These are phyloP conservation scores for Sepiola atlantica DNA, from an alignment of 2,888 invertebrate species.

Conservation along the genomic window DNA sequence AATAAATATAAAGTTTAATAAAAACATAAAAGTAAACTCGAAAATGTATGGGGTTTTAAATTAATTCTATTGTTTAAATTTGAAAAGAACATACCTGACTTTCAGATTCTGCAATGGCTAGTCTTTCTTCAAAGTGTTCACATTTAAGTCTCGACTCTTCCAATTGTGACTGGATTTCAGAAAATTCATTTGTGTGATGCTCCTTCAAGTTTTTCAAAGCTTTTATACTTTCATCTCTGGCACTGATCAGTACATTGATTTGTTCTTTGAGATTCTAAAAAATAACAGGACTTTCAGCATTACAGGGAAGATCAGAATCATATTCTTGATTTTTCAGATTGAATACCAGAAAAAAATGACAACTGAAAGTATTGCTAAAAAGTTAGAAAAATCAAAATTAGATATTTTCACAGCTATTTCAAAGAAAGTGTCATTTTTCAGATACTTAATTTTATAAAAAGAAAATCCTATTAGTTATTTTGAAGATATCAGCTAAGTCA, in stretches of 20 bases:
- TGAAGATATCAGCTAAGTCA: too few relatives aligned
- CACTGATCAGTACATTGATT: slow-evolving; percentile 60
- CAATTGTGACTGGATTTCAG: slow-evolving; percentile 18
- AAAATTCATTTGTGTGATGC: neutral
- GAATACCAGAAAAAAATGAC: neutral
- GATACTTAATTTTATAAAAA: too few relatives aligned
- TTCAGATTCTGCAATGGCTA: neutral
- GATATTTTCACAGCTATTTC: neutral
- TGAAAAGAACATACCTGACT: neutral
- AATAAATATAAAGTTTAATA: neutral
- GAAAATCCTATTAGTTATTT: too few relatives aligned
- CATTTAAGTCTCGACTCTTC: slow-evolving; percentile 23
- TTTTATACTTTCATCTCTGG: slow-evolving; percentile 56
- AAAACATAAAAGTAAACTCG: neutral
- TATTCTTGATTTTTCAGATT: neutral
- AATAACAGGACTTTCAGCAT: neutral
- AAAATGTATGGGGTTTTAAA: neutral
- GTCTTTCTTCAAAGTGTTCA: slow-evolving; percentile 34
- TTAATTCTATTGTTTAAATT: neutral
- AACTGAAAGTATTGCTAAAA: neutral
- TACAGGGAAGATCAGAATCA: neutral
- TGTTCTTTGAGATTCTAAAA: slow-evolving; percentile 64
- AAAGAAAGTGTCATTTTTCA: neutral
- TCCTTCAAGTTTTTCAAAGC: slow-evolving; percentile 22
- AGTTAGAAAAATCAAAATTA: neutral